These are phyloP conservation scores for Gari tellinella DNA, from an alignment of 2,888 invertebrate genomes.

Conservation along the genomic window DNA sequence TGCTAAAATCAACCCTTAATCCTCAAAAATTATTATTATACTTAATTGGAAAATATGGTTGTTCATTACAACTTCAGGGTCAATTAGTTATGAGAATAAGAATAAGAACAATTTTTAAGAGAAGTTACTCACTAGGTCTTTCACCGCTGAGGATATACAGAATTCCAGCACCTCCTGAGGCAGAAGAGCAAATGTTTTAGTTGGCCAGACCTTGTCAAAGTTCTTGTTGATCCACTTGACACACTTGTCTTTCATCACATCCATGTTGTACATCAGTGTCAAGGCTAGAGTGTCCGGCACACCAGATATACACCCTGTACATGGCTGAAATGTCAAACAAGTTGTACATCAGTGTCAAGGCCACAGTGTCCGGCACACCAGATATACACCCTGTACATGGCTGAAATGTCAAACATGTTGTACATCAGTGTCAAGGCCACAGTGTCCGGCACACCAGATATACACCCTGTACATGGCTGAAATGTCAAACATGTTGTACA, in stretches of 20 bases:
- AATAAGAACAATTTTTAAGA: too few species aligned
- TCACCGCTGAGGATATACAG: conserved; percentile 72
- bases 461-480: conserved; percentile 95
- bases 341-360: conserved; percentile 85
- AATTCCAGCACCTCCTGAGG: conserved; percentile 88
- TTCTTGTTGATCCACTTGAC: conserved; percentile 94
- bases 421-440: conserved; percentile 93
- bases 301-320: conserved; percentile 93
- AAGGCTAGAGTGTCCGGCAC: conserved; percentile 94
- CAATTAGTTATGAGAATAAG: too few species aligned
- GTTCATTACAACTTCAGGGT: too few species aligned
- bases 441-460: conserved; percentile 94
- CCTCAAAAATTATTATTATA: too few species aligned
- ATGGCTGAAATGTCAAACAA: conserved; percentile 88
- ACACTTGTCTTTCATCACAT: conserved; percentile 94
- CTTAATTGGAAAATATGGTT: too few species aligned
- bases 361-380: conserved; percentile 94
- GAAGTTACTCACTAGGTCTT: conserved; percentile 75
- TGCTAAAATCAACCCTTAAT: too few species aligned
- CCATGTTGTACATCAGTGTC: conserved; percentile 93
- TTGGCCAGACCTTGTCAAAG: conserved; percentile 95
- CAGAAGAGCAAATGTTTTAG: conserved; percentile 93
- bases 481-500: conserved; percentile 93
- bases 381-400: conserved; percentile 95
- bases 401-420: conserved; percentile 93